A percentile compares a stretch with the other conserved stretches of the same genome.
phyloP scores from a whole-genome alignment of 2,113 vertebrate genomes.

The Chloropsis cyanopogon region DNA sequence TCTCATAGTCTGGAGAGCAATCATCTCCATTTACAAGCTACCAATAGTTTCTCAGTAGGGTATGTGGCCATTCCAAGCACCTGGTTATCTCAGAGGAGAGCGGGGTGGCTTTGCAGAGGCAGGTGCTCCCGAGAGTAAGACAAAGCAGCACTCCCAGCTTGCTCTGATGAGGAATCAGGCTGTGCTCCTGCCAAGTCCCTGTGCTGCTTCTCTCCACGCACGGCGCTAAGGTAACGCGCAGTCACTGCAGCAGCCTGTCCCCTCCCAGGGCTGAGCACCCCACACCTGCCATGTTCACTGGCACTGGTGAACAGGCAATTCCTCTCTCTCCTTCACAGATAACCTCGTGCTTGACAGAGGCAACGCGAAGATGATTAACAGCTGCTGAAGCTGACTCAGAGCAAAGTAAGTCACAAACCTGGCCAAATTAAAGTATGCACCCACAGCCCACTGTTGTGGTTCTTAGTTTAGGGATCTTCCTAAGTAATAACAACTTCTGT shows the following conservation, averaged over 20 bases:
- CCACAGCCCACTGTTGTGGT: neutral
- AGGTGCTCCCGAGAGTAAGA: neutral
- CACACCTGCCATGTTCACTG: neutral
- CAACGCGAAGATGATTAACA: neutral
- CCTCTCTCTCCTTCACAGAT: neutral
- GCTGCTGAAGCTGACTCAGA: neutral
- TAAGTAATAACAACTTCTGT: neutral
- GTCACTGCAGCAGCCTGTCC: neutral
- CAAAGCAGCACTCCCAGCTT: fast-evolving
- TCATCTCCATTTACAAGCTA: neutral
- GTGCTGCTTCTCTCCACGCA: fast-evolving
- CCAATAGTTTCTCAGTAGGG: neutral
- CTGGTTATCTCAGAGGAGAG: neutral
- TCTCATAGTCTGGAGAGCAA: neutral
- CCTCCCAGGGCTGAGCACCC: neutral
- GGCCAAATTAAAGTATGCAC: neutral
- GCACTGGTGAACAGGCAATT: neutral
- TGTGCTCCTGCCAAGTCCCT: neutral
- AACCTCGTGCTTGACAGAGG: neutral
- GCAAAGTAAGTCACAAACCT: neutral
- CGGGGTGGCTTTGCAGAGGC: neutral
- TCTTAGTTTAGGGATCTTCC: neutral
- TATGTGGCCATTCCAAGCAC: neutral
- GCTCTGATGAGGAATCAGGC: neutral
- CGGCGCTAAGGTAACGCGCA: fast-evolving